Percentiles rank a stretch among this genome's conserved stretches.
Evolutionary conservation across 2,888 invertebrate genomes (phyloP).

Genomic region (Alsophila aescularia): DNA sequence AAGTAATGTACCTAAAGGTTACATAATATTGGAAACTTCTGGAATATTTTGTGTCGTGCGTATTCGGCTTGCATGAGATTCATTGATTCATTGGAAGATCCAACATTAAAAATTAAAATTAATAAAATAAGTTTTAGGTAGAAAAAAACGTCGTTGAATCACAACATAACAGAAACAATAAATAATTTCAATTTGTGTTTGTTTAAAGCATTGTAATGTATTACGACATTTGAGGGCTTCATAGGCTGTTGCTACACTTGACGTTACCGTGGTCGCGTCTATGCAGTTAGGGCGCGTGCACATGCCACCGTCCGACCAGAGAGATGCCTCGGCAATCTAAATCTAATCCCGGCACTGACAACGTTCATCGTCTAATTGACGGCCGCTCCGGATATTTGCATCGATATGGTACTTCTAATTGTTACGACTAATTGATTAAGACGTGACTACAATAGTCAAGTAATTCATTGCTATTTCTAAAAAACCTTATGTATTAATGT

Average conservation of each 20-base stretch:
- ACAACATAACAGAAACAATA: too few relatives aligned
- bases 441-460: too few relatives aligned
- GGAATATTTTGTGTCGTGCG: neutral
- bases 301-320: constrained; percentile 56
- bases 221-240: neutral
- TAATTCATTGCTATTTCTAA: too few relatives aligned
- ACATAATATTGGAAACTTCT: constrained; percentile 2
- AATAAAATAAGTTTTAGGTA: too few relatives aligned
- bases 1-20: constrained; percentile 4
- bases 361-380: constrained; percentile 60
- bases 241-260: constrained; percentile 44
- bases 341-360: constrained; percentile 67
- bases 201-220: neutral
- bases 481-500: too few relatives aligned
- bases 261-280: constrained; percentile 50
- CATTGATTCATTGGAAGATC: too few relatives aligned
- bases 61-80: too few relatives aligned
- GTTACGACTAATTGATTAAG: constrained; percentile 8
- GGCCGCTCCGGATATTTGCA: constrained; percentile 52
- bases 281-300: constrained; percentile 45
- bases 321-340: constrained; percentile 63
- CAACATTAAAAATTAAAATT: too few relatives aligned
- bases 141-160: too few relatives aligned
- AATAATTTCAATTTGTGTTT: too few relatives aligned
- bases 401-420: constrained; percentile 33